Base-by-base conservation (phyloP, 1,140 invertebrate species). In the Phocides pigmalion region DNA sequence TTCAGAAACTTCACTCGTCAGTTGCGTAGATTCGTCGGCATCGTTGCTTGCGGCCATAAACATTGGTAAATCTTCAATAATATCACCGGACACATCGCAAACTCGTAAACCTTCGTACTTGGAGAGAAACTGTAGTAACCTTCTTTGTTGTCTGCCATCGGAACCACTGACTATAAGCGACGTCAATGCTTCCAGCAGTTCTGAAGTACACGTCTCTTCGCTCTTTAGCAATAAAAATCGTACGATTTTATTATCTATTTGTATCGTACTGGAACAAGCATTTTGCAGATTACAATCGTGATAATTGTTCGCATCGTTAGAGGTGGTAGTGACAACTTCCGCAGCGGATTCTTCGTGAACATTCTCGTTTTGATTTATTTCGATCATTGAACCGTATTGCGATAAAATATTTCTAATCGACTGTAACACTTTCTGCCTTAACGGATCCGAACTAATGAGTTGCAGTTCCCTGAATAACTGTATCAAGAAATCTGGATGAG, bases 381-480 rank as follows among this genome's bases (percentile, higher is more conserved):
- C 86, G 2, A 78, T 53, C 14, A 79, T 68, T 2, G 85, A 69
- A 44, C 81, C 74, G 67, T 89, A 90, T 32, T 88, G 87, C 15
- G 89, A 82, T 12, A 90, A 64, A n/a, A 92, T 77, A 63, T 91
- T 87, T 58, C 94, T 93, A 28, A 95, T 92, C 0, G 94, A 93
- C 66, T 94, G 93, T 37, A 95, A 76, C 4, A 94, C 92, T 68
- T 92, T 92, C 54, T 94, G 92, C 19, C 95, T 81, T 19, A 95
- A 79, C n/a, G 93, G 91, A 74, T 95, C 95, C 3, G 94, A 94
- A 67, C 94, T 94, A 20, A 95, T 93, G 25, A 93, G 79, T 69
- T 94, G 94, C 32, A 95, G 82, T 78, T 95, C 95, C 66, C 92
- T 90, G 56, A 95, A 93, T 54, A 95, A 81, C 70, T 95, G 94